Evolutionary conservation across 2,113 vertebrate genomes (phyloP).

Genomic region (Heliornis fulica): DNA sequence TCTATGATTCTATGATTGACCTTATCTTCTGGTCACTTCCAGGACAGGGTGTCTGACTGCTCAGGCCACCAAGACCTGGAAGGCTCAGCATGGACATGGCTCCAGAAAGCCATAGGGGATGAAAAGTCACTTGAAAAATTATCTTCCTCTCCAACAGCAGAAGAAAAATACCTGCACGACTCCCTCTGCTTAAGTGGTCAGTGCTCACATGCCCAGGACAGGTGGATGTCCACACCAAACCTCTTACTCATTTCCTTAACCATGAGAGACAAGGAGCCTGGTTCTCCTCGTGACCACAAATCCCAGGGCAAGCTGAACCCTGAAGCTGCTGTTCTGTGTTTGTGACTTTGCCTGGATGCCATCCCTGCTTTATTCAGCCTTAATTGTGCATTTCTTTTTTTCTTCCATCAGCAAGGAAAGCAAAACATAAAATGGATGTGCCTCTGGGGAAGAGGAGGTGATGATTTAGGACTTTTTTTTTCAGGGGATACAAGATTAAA

Average conservation of each 20-base stretch:
- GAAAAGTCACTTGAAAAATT: background rate
- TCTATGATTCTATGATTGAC: too few species aligned
- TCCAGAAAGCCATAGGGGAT: background rate
- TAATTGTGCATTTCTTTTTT: background rate
- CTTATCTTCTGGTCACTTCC: background rate
- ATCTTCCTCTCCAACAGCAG: background rate
- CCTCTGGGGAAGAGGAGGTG: background rate
- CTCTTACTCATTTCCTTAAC: background rate
- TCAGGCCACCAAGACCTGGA: background rate
- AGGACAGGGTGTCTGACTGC: background rate
- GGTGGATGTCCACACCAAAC: background rate
- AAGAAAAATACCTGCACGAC: background rate
- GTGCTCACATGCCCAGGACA: background rate
- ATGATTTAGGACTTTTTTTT: background rate
- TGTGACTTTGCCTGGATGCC: background rate
- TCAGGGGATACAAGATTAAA: background rate
- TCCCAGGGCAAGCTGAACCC: background rate
- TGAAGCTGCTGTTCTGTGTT: background rate
- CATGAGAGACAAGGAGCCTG: background rate
- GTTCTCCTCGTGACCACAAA: background rate
- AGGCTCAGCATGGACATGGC: background rate
- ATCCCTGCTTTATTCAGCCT: too few species aligned
- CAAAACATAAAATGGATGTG: background rate
- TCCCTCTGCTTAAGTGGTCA: background rate
- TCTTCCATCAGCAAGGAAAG: background rate